phyloP scores from a whole-genome alignment of 2,888 invertebrate genomes.

The Dysmachus trigonus region DNA sequence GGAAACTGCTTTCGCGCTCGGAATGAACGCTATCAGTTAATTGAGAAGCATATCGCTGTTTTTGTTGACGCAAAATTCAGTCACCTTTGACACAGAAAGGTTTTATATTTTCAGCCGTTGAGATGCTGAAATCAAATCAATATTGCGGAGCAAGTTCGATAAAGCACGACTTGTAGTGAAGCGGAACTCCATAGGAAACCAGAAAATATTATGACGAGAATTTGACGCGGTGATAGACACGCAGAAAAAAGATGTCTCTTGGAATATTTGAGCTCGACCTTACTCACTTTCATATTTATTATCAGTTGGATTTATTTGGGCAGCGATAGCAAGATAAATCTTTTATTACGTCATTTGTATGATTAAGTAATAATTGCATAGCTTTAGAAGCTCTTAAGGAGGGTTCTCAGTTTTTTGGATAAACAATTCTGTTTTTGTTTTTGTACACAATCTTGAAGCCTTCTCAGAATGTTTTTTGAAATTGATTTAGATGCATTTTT shows the following conservation, averaged over 20 bases:
- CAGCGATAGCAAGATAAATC: not conserved
- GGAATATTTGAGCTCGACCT: not conserved
- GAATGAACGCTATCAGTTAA: not conserved
- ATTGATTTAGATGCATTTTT: too few species aligned
- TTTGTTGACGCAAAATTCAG: not conserved
- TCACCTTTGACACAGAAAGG: not conserved
- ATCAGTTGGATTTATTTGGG: not conserved
- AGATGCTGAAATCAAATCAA: not conserved
- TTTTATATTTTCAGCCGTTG: not conserved
- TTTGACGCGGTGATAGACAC: not conserved
- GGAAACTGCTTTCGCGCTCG: not conserved
- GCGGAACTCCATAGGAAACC: not conserved
- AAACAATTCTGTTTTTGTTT: too few species aligned
- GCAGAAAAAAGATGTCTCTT: not conserved
- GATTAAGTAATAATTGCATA: not conserved
- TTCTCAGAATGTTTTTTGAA: too few species aligned
- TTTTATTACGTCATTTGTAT: not conserved
- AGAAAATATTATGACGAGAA: not conserved
- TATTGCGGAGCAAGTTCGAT: not conserved
- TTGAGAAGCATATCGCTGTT: not conserved
- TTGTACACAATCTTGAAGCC: too few species aligned
- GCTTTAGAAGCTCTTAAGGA: not conserved
- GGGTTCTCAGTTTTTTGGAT: not conserved
- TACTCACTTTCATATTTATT: not conserved
- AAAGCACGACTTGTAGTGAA: not conserved